Evolutionary conservation across 2,888 invertebrate species (phyloP).

Genomic region (Eurytoma adleriae): DNA sequence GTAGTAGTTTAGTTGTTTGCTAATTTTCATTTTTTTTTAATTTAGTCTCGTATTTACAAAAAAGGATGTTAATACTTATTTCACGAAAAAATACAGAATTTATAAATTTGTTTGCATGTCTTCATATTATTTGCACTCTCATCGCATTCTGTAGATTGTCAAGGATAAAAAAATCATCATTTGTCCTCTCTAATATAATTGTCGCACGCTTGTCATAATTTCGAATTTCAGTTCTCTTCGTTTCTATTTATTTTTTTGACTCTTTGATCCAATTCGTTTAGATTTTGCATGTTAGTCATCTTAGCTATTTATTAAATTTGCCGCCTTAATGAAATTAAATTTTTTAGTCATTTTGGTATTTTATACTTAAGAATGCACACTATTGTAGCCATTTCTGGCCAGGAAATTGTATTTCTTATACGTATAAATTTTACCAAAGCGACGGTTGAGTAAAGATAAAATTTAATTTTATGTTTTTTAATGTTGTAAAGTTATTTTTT

Average conservation of each 20-base stretch:
- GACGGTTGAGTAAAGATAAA: constrained; percentile 1
- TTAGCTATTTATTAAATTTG: constrained; percentile 38
- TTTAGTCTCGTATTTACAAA: constrained; percentile 35
- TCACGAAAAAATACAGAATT: constrained; percentile 21
- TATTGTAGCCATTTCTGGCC: constrained; percentile 5
- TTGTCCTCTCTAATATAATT: constrained; percentile 47
- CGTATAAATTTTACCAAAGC: constrained; percentile 8
- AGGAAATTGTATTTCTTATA: background rate
- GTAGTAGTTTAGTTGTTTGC: constrained; percentile 52
- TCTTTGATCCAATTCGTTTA: constrained; percentile 52
- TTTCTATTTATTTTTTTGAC: constrained; percentile 51
- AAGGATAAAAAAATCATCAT: constrained; percentile 44
- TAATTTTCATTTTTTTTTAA: constrained; percentile 26
- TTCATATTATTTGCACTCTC: constrained; percentile 53
- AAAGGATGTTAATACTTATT: constrained; percentile 45
- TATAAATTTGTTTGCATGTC: constrained; percentile 54
- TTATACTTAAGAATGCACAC: background rate
- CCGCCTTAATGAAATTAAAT: constrained; percentile 20
- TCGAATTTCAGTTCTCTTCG: constrained; percentile 49
- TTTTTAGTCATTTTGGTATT: constrained; percentile 25
- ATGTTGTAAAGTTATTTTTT: constrained; percentile 25
- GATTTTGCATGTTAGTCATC: constrained; percentile 56
- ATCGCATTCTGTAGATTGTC: constrained; percentile 50
- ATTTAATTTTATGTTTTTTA: constrained; percentile 27
- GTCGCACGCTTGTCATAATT: constrained; percentile 52